Evolutionary conservation across 2,888 invertebrate genomes (phyloP).

Genomic region (Ptilodon capucinus): DNA sequence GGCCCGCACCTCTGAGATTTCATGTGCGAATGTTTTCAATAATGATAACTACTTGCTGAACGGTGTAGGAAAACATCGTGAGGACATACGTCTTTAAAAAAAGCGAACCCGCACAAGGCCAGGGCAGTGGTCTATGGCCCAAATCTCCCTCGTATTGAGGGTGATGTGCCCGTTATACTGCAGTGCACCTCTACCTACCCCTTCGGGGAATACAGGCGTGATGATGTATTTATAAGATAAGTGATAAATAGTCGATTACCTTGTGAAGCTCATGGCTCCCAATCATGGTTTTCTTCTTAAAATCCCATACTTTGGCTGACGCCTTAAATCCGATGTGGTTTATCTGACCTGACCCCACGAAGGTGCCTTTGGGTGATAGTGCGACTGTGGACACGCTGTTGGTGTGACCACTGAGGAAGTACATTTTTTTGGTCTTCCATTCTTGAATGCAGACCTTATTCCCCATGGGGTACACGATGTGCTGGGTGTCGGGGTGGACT

Average conservation of each 20-base stretch:
- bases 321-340: conserved; percentile 96
- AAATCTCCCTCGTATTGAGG: no score
- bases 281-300: conserved; percentile 82
- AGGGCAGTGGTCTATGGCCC: no score
- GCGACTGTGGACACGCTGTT: conserved; percentile 90
- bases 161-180: no score
- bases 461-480: conserved; percentile 90
- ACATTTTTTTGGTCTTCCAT: conserved; percentile 86
- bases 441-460: conserved; percentile 89
- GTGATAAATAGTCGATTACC: conserved; percentile 57
- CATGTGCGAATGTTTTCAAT: no score
- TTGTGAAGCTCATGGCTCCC: conserved; percentile 92
- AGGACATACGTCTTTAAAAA: no score
- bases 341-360: conserved; percentile 94
- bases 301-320: conserved; percentile 94
- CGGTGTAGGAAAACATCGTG: no score
- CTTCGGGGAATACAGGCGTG: no score
- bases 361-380: conserved; percentile 88
- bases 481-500: conserved; percentile 87
- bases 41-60: no score
- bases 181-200: no score
- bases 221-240: background rate
- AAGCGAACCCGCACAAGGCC: no score
- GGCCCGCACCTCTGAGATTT: no score
- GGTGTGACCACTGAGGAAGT: conserved; percentile 90